Percentiles rank a stretch among this genome's conserved stretches.
Conservation (phyloP, 2,113 vertebrate species). For the Synodontis membranacea region DNA sequence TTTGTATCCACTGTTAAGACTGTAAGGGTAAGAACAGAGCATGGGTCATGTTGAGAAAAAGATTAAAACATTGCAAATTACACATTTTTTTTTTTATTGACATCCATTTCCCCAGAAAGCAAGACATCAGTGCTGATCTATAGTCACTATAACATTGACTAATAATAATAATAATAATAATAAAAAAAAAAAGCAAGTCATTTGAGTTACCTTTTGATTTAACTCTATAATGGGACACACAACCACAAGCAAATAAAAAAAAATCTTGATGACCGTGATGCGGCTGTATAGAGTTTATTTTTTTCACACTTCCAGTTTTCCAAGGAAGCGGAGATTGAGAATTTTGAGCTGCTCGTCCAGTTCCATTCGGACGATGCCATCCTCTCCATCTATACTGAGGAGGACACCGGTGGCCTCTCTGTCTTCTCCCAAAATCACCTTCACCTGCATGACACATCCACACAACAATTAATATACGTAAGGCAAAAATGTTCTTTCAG, state of each 20-base stretch:
- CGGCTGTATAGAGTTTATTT: constrained; percentile 13
- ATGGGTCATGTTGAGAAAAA: neutral
- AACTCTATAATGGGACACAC: constrained; percentile 3
- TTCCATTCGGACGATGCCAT: constrained; percentile 91
- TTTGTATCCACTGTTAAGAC: neutral
- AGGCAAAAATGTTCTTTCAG: neutral
- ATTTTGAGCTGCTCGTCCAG: constrained; percentile 90
- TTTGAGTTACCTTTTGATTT: neutral
- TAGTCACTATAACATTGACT: constrained; percentile 45
- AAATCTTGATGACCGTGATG: neutral
- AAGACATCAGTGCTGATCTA: constrained; percentile 30
- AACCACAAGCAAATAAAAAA: neutral
- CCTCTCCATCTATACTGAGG: constrained; percentile 89
- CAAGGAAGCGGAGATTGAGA: constrained; percentile 90
- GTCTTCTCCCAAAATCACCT: constrained; percentile 91
- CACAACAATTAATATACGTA: neutral
- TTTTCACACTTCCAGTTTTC: constrained; percentile 80
- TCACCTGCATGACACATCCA: constrained; percentile 74
- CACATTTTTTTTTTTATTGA: constrained; percentile 66
- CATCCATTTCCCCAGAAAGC: constrained; percentile 43
- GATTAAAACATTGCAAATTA: constrained; percentile 22
- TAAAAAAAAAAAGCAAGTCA: constrained; percentile 30
- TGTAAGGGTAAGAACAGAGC: neutral
- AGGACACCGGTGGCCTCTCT: constrained; percentile 88
- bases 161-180: constrained; percentile 30